These are phyloP conservation scores for Heliocidaris tuberculata DNA, from an alignment of 35 echinoderm and acorn worm genomes.

Conservation along the genomic window DNA sequence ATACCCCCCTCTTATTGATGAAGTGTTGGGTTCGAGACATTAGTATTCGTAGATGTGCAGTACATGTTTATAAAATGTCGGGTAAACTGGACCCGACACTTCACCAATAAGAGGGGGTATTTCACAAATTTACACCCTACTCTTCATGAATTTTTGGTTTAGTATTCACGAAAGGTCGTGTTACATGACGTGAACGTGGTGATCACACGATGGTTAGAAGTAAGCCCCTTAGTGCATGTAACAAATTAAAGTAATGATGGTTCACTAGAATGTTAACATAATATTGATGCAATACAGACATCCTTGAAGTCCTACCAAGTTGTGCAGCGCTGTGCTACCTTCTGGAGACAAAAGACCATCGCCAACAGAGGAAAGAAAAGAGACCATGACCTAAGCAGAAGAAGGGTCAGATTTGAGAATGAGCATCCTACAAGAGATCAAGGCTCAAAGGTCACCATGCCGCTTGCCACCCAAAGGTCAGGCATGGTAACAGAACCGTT, in stretches of 20 bases:
- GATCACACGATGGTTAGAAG: too few species aligned
- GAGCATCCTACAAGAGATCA: background rate
- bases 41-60: too few species aligned
- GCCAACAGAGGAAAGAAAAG: conserved; percentile 23
- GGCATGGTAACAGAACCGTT: background rate
- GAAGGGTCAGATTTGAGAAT: background rate
- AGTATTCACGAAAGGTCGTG: too few species aligned
- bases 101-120: too few species aligned
- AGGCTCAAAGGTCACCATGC: background rate
- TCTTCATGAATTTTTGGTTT: too few species aligned
- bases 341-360: conserved; percentile 75
- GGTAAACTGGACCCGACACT: too few species aligned
- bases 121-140: too few species aligned
- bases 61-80: too few species aligned
- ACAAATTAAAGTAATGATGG: background rate
- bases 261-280: background rate
- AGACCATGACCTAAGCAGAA: background rate
- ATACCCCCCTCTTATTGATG: too few species aligned
- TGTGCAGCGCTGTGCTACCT: conserved; percentile 72
- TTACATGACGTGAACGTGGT: too few species aligned
- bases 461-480: background rate
- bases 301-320: conserved; percentile 64
- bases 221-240: too few species aligned
- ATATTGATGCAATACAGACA: conserved; percentile 37
- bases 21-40: too few species aligned